Conservation (phyloP, 2,797 vertebrate species). For the Myoxocephalus aenaeus region DNA sequence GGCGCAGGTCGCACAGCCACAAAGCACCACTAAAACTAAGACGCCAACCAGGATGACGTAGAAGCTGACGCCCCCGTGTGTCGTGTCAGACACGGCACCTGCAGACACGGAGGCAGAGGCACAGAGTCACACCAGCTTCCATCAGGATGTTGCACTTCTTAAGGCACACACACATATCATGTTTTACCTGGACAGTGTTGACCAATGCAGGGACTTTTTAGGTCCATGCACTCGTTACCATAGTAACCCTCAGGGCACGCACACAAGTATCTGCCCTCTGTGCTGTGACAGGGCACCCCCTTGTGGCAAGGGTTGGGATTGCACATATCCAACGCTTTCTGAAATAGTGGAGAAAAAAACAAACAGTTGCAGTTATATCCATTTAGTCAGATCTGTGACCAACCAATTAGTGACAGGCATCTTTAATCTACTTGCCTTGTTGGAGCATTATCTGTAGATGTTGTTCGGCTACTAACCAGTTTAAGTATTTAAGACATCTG, state of each 20-base stretch:
- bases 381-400: background rate
- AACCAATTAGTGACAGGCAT: background rate
- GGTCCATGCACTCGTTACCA: conserved; percentile 78
- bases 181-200: conserved; percentile 82
- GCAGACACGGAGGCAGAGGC: background rate
- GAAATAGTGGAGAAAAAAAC: conserved; percentile 29
- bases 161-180: background rate
- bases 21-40: conserved; percentile 73
- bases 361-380: background rate
- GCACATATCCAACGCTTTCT: conserved; percentile 80
- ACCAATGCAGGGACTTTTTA: conserved; percentile 79
- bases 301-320: conserved; percentile 85
- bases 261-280: conserved; percentile 79
- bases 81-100: conserved; percentile 76
- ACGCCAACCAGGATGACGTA: conserved; percentile 82
- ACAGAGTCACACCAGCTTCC: background rate
- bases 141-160: background rate
- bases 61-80: conserved; percentile 67
- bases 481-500: background rate
- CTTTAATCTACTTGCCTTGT: background rate
- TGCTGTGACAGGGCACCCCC: conserved; percentile 76
- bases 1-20: conserved; percentile 71
- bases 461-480: background rate
- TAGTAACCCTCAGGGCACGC: conserved; percentile 83
- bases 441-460: background rate